A percentile compares a stretch with the other conserved stretches of the same genome.
phyloP scores from a whole-genome alignment of 2,888 invertebrate genomes.

The Calephelis perditalis region DNA sequence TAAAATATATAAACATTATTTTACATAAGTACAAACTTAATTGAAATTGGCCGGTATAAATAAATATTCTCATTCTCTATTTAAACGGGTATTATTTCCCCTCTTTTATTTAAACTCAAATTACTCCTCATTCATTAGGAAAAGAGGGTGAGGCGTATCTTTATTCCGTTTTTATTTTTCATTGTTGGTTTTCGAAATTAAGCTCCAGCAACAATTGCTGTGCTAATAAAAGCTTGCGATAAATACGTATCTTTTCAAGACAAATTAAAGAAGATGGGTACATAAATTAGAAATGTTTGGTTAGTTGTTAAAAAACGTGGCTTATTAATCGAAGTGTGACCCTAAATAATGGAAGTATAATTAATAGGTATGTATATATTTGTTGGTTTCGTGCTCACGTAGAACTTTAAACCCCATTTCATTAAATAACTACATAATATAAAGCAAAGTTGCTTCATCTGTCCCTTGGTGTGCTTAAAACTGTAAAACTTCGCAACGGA shows the following conservation, averaged over 20 bases:
- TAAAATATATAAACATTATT: no score
- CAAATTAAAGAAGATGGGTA: slow-evolving; percentile 13
- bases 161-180: slow-evolving; percentile 67
- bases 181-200: slow-evolving; percentile 75
- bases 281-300: not conserved
- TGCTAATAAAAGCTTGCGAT: slow-evolving; percentile 65
- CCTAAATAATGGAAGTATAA: no score
- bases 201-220: slow-evolving; percentile 69
- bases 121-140: slow-evolving; percentile 73
- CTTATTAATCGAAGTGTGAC: no score
- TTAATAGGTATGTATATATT: no score
- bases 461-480: no score
- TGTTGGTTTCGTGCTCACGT: no score
- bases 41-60: slow-evolving; percentile 61
- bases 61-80: slow-evolving; percentile 66
- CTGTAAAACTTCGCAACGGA: no score
- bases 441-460: no score
- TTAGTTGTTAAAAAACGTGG: no score
- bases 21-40: slow-evolving; percentile 55
- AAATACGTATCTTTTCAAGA: slow-evolving; percentile 51
- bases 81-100: slow-evolving; percentile 67
- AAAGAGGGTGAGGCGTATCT: slow-evolving; percentile 56
- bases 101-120: slow-evolving; percentile 72
- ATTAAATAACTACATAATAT: no score
- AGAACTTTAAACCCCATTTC: no score